Evolutionary conservation across 2,888 invertebrate species (phyloP), one percentile per base, ranked within the genome.

Genomic region (Agapostemon virescens): DNA sequence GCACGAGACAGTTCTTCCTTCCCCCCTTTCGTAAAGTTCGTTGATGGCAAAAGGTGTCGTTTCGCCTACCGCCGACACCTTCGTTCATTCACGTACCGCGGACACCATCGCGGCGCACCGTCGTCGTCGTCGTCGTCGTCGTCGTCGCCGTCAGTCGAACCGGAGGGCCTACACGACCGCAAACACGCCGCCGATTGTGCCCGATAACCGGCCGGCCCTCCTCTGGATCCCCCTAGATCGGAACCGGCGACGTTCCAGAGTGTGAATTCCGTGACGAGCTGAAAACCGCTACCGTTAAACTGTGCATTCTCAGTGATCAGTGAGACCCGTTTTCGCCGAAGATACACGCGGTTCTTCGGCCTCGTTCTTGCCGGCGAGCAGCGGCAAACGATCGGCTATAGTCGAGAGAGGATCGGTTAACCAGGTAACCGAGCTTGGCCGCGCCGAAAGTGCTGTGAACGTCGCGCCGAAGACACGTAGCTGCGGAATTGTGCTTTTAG

Each of bases 401-500:
- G 58, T 30, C 58, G 33, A 61, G 72, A 61, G 74, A 66, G 40
- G 55, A 20, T 33, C 73, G 77, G 77, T 58, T 55, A 55, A 55
- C 55, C 72, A 74, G 38, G 38, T 40, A 45, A 5, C 71, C 66
- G n/a, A n/a, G 17, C 69, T 33, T 68, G 73, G 42, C 58, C 78
- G 82, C 77, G 76, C 70, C 58, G 58, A 77, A 75, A 86, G 84
- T 84, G 83, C 75, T 67, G 83, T 86, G 81, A 84, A 76, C 81
- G 26, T 69, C 76, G 70, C 77, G 74, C 75, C 77, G 79, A 73
- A 70, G 73, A 67, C 78, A 85, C 84, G 88, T 79, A 74, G 87
- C 81, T 86, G 90, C 89, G 89, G 91, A n/a, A 88, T 91, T 89
- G 92, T 92, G 90, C 87, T 92, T 91, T 88, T 87, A 89, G 89